Evolutionary conservation across 1,140 invertebrate species (phyloP).

Genomic region (Popillia japonica): DNA sequence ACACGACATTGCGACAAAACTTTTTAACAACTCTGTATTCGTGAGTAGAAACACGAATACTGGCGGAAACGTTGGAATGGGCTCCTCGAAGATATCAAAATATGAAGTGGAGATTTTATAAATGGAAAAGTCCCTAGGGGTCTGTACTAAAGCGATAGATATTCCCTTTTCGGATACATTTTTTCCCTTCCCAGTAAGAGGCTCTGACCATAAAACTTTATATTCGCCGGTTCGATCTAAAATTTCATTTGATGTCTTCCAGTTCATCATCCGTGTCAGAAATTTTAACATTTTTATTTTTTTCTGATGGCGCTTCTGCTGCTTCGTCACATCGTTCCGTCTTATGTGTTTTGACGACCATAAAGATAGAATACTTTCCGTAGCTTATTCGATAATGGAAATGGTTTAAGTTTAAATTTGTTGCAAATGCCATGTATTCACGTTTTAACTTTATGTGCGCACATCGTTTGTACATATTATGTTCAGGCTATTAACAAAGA

Average conservation of each 20-base stretch:
- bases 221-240: constrained; percentile 17
- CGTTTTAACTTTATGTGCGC: neutral
- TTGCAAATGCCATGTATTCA: neutral
- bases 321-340: constrained; percentile 4
- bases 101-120: constrained; percentile 19
- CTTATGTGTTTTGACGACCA: constrained; percentile 4
- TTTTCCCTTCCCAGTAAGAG: constrained; percentile 13
- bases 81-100: neutral
- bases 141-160: constrained; percentile 10
- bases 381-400: neutral
- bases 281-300: constrained; percentile 20
- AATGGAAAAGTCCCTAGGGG: constrained; percentile 13
- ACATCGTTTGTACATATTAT: neutral
- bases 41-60: neutral
- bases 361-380: neutral
- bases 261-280: constrained; percentile 17
- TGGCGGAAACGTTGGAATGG: neutral
- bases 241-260: constrained; percentile 15
- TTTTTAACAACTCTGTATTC: neutral
- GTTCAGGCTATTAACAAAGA: too few species aligned
- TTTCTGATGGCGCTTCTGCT: constrained; percentile 8
- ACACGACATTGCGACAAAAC: neutral
- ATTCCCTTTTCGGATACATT: constrained; percentile 7
- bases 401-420: neutral
- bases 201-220: constrained; percentile 14